Evolutionary conservation across 2,113 vertebrate genomes (phyloP).

Genomic region (Ploceus nigricollis): DNA sequence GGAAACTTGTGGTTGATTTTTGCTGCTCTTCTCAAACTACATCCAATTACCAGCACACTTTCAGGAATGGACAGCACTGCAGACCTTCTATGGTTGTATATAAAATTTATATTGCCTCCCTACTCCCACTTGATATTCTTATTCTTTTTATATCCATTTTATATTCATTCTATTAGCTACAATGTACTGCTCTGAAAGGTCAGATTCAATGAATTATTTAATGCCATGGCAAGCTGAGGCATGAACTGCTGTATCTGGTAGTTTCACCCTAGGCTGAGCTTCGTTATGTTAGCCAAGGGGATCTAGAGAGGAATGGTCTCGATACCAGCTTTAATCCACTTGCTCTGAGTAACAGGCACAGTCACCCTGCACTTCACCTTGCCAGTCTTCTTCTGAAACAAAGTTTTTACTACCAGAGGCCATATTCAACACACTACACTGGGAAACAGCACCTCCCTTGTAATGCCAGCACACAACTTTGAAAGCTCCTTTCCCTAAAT

Average conservation of each 20-base stretch:
- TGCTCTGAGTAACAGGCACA: neutral
- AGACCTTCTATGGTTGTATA: neutral
- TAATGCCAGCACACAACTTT: rapidly evolving
- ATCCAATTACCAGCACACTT: neutral
- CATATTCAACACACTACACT: neutral
- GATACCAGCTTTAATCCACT: neutral
- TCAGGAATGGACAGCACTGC: neutral
- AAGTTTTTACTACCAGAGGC: neutral
- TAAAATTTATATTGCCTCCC: neutral
- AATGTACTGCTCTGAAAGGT: constrained; percentile 18
- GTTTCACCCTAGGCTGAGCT: neutral
- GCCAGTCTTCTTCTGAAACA: neutral
- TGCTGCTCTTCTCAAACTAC: neutral
- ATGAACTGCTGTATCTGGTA: neutral
- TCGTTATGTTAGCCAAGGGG: neutral
- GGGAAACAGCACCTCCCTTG: neutral
- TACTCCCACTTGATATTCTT: neutral
- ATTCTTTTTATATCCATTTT: constrained; percentile 3
- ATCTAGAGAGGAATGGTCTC: neutral
- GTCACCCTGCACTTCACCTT: neutral
- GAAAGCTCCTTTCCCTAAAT: neutral
- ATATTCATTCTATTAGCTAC: constrained; percentile 1
- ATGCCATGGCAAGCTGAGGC: neutral
- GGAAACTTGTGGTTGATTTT: neutral
- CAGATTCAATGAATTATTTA: constrained; percentile 46